Percentiles rank a stretch among this genome's conserved stretches.
These are phyloP conservation scores for Hermaeophaga mercurialis DNA, from an alignment of 2,888 invertebrate species.

Conservation along the genomic window DNA sequence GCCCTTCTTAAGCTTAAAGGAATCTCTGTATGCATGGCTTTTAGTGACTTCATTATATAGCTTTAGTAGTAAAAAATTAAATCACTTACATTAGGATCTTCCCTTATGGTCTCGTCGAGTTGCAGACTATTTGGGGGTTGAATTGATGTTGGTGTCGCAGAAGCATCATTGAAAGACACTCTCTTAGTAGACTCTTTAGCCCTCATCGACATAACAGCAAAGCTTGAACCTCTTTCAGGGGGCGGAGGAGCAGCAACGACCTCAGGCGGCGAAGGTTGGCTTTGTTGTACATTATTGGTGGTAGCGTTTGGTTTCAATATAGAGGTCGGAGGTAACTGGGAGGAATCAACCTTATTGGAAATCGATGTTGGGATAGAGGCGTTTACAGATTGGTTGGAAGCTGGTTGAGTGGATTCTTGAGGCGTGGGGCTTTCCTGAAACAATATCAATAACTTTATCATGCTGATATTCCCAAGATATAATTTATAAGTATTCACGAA, in stretches of 20 bases:
- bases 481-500: no score
- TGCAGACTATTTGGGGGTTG: conserved; percentile 57
- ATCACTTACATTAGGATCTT: conserved; percentile 84
- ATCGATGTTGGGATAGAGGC: conserved; percentile 51
- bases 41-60: no score
- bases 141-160: conserved; percentile 20
- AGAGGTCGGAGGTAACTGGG: conserved; percentile 49
- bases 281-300: conserved; percentile 37
- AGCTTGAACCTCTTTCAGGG: conserved; percentile 88
- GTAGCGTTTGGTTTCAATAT: conserved; percentile 53
- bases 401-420: conserved; percentile 49
- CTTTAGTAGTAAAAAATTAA: no score
- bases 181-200: conserved; percentile 56
- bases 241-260: conserved; percentile 68
- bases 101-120: conserved; percentile 62
- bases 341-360: conserved; percentile 48
- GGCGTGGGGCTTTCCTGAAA: conserved; percentile 53
- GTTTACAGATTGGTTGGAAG: conserved; percentile 52
- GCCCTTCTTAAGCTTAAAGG: no score
- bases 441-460: no score
- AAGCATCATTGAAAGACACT: conserved; percentile 51
- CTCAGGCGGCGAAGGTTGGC: conserved; percentile 46
- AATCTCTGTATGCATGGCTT: no score
- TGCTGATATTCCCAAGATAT: no score
- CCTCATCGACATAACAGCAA: conserved; percentile 77